Base-by-base conservation (phyloP, 30 jellyfish, hydroid and myxozoan genomes). In the Aurelia sp. region DNA sequence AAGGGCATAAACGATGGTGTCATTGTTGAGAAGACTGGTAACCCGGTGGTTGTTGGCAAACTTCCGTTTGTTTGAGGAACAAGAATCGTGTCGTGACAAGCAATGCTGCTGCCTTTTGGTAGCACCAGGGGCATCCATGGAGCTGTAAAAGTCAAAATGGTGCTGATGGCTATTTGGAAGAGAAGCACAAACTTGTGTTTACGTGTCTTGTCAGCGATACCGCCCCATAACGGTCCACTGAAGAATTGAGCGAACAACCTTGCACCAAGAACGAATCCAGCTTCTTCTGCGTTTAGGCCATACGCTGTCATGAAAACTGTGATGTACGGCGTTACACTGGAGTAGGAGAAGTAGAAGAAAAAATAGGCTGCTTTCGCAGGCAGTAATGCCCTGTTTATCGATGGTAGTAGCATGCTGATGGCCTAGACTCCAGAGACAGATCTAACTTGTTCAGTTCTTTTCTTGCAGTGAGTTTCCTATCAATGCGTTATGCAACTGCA, bases 271-370 rank as follows among this genome's bases (percentile, higher is more conserved):
- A 91, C 75, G 71, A 66, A 58, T 30, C 96, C 98, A 66, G 93
- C 92, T 58, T 91, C 93, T 65, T 74, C 93, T 11, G 96, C 96
- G 51, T 73, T 78, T 79, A 86, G 89, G 84, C 98, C 98, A 62
- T 84, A 44, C 11, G 93, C 79, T 13, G 91, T 78, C 83, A 91
- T 52, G 63, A 85, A 91, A 8, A 91, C 93, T 9, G 86, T 60
- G 27, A 86, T 73, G 57, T 66, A 85, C 58, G 98, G 98, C 15
- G 87, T 63, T 22, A 71, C 80, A 44, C 90, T 71, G 52, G 95
- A 83, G 60, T 85, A 90, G 20, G 89, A 71, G 47, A 78, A 73
- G 71, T 68, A 84, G 22, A 79, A 75, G 82, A 84, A 79, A 52
- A 91, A 91, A 66, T 84, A 91, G 16, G 98, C 87, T 30, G 90